Percentiles rank a stretch among this genome's conserved stretches.
Evolutionary conservation across 1,140 invertebrate species (phyloP).

Genomic region (Bicyclus anynana): DNA sequence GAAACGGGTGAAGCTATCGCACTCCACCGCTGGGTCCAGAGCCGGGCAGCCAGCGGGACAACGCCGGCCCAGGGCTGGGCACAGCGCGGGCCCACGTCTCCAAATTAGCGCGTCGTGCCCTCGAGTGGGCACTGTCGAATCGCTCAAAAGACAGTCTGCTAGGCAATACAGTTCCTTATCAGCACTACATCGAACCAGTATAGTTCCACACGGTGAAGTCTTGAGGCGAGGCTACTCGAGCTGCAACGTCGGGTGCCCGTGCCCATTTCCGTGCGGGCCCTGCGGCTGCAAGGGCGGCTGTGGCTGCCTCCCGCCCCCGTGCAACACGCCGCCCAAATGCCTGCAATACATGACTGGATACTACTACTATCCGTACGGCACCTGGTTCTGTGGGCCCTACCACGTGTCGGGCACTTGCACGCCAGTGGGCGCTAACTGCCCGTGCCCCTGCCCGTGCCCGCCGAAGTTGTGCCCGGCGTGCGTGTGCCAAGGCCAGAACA

Average conservation of each 20-base stretch:
- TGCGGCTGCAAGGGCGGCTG: slow-evolving; percentile 39
- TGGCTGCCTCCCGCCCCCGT: slow-evolving; percentile 50
- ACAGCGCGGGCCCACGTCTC: neutral
- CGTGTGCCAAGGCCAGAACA: neutral
- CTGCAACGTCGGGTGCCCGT: slow-evolving; percentile 28
- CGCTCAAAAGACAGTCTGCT: neutral
- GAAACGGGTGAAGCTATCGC: neutral
- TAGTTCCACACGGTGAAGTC: neutral
- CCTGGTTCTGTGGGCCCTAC: slow-evolving; percentile 66
- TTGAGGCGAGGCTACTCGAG: slow-evolving; percentile 26
- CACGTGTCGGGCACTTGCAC: slow-evolving; percentile 44
- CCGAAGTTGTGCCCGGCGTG: slow-evolving; percentile 14
- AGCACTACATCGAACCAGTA: neutral
- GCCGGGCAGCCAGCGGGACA: neutral
- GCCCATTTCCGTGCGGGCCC: slow-evolving; percentile 42
- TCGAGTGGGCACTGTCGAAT: neutral
- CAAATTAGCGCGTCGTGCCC: neutral
- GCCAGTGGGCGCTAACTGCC: slow-evolving; percentile 26
- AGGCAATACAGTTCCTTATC: neutral
- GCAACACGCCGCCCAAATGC: slow-evolving; percentile 50
- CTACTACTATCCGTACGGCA: slow-evolving; percentile 66
- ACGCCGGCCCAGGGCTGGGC: neutral
- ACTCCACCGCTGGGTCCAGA: neutral
- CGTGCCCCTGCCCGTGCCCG: slow-evolving; percentile 29
- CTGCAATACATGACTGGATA: slow-evolving; percentile 67